These are phyloP conservation scores for Julus scanicus DNA, from an alignment of 2,888 invertebrate genomes.

Conservation along the genomic window DNA sequence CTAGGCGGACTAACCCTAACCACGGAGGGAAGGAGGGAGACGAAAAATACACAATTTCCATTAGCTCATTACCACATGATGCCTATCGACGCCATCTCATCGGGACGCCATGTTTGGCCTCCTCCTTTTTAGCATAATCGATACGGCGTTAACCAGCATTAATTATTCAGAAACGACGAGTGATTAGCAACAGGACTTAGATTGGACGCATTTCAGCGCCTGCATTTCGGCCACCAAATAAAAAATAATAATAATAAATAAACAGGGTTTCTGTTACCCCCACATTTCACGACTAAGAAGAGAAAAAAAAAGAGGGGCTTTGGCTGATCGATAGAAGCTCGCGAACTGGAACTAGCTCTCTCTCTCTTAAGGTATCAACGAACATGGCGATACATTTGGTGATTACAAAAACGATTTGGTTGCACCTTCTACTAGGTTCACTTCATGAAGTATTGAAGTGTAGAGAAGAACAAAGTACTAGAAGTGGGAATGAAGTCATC, in stretches of 20 bases:
- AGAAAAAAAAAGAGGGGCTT: too few relatives aligned
- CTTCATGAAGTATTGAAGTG: too few relatives aligned
- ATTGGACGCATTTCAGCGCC: conserved; percentile 12
- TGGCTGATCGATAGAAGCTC: too few relatives aligned
- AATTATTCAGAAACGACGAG: conserved; percentile 25
- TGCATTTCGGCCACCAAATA: not conserved
- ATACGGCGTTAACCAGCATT: conserved; percentile 34
- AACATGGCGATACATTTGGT: too few relatives aligned
- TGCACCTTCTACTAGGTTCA: too few relatives aligned
- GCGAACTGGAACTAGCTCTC: too few relatives aligned
- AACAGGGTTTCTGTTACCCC: not conserved
- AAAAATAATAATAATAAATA: not conserved
- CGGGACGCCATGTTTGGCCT: not conserved
- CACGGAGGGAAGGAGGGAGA: not conserved
- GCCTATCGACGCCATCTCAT: conserved; percentile 35
- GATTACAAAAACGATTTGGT: too few relatives aligned
- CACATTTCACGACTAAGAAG: not conserved
- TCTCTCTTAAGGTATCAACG: too few relatives aligned
- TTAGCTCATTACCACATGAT: conserved; percentile 34
- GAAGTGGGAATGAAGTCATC: too few relatives aligned
- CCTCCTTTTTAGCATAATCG: conserved; percentile 29
- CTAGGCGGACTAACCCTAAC: too few relatives aligned
- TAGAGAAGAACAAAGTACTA: too few relatives aligned
- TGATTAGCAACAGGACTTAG: not conserved
- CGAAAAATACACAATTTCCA: conserved; percentile 22